Evolutionary conservation across 2,113 vertebrate genomes (phyloP).

Genomic region (Varanus komodoensis): DNA sequence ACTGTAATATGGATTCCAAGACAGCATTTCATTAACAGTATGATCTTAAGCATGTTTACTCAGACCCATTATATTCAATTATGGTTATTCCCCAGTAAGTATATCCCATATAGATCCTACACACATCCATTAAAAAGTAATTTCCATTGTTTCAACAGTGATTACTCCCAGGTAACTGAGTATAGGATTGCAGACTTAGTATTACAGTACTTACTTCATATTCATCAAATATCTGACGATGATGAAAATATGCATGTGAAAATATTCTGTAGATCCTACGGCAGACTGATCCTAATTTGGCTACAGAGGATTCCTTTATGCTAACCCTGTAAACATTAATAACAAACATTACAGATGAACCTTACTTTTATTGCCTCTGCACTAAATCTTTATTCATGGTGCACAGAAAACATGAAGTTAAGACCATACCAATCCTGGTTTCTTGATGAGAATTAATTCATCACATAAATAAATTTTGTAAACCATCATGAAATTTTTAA

Average conservation of each 20-base stretch:
- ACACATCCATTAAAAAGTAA: not conserved
- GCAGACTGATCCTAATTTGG: slow-evolving; percentile 98
- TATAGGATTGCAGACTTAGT: not conserved
- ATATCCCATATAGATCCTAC: not conserved
- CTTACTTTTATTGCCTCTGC: not conserved
- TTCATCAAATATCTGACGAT: slow-evolving; percentile 99
- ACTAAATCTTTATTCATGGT: not conserved
- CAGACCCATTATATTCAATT: not conserved
- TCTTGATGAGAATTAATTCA: not conserved
- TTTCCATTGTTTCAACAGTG: not conserved
- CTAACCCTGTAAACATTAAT: slow-evolving; percentile 87
- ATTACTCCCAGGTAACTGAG: not conserved
- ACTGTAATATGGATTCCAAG: not conserved
- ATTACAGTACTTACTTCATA: slow-evolving; percentile 89
- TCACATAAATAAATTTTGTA: not conserved
- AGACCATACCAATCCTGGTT: not conserved
- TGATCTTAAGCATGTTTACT: not conserved
- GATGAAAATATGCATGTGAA: slow-evolving; percentile 98
- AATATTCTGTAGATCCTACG: slow-evolving; percentile 99
- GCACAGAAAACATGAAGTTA: slow-evolving; percentile 31
- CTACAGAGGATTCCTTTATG: slow-evolving; percentile 99
- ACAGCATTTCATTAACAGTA: not conserved
- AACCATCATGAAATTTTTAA: too few species aligned
- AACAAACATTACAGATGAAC: slow-evolving; percentile 42
- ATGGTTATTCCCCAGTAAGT: not conserved